phyloP scores from a whole-genome alignment of 2,888 invertebrate species.

The Sthenelais limicola region DNA sequence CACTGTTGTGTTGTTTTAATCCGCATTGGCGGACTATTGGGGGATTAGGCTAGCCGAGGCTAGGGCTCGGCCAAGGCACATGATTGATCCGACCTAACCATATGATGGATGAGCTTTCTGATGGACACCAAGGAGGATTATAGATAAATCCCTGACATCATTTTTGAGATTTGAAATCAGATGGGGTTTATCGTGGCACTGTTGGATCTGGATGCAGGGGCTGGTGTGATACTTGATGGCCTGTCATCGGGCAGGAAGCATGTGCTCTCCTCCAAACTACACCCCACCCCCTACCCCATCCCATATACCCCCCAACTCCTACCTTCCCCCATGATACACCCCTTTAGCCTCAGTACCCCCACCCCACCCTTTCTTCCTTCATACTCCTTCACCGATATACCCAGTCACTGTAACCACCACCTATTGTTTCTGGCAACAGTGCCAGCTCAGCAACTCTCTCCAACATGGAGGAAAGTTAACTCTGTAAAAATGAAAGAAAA shows the following conservation, averaged over 20 bases:
- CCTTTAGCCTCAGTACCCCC: too few species aligned
- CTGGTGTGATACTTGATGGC: conserved; percentile 20
- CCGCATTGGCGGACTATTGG: conserved; percentile 13
- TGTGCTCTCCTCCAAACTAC: conserved; percentile 8
- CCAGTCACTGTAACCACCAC: too few species aligned
- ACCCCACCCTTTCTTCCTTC: too few species aligned
- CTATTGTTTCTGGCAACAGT: too few species aligned
- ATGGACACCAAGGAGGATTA: conserved; percentile 36
- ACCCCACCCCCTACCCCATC: background rate
- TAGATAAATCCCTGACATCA: conserved; percentile 35
- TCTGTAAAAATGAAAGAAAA: too few species aligned
- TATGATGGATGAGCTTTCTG: conserved; percentile 27
- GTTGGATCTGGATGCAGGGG: conserved; percentile 1
- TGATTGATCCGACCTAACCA: conserved; percentile 19
- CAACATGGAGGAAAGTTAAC: too few species aligned
- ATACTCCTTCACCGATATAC: too few species aligned
- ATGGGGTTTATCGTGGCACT: conserved; percentile 25
- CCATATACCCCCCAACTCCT: too few species aligned
- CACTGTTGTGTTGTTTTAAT: conserved; percentile 35
- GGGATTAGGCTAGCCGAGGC: background rate
- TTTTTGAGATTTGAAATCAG: conserved; percentile 36
- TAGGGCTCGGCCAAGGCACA: background rate
- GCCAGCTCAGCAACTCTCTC: too few species aligned
- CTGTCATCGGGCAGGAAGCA: conserved; percentile 25
- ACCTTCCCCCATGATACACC: too few species aligned